A percentile compares a stretch with the other conserved stretches of the same genome.
phyloP scores from a whole-genome alignment of 2,797 vertebrate genomes.

The Danio kyathit region DNA sequence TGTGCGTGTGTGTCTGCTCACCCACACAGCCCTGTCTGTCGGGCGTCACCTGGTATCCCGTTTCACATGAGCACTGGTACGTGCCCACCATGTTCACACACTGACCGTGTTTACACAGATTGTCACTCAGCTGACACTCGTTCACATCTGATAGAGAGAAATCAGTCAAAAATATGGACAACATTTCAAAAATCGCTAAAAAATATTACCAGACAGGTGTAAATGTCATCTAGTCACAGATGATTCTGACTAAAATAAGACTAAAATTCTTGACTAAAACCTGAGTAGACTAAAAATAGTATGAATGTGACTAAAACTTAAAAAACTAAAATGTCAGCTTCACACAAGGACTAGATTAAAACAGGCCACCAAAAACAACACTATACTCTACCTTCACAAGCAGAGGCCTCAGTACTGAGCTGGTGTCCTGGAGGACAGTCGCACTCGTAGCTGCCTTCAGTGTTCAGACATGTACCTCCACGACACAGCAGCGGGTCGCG shows the following conservation, averaged over 20 bases:
- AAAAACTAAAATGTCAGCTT: no score
- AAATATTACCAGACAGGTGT: no score
- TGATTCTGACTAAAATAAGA: no score
- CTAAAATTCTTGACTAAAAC: no score
- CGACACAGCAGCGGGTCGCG: constrained; percentile 88
- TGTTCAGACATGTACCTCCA: constrained; percentile 91
- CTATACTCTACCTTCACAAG: constrained; percentile 84
- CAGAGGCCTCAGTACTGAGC: constrained; percentile 81
- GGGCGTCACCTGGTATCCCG: constrained; percentile 87
- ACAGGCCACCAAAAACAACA: no score
- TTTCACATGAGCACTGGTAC: constrained; percentile 91
- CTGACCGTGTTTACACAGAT: constrained; percentile 87
- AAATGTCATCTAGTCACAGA: no score
- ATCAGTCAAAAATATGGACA: no score
- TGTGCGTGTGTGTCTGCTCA: constrained; percentile 71
- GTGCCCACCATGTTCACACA: constrained; percentile 92
- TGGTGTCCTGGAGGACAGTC: constrained; percentile 88
- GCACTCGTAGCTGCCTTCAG: constrained; percentile 91
- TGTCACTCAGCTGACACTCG: constrained; percentile 89
- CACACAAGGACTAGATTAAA: no score
- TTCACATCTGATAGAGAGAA: constrained; percentile 82
- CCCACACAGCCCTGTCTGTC: constrained; percentile 91
- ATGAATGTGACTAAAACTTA: no score
- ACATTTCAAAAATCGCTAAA: no score
- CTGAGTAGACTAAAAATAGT: no score